Evolutionary conservation across 2,797 vertebrate species (phyloP).

Genomic region (Rhynchotus rufescens): DNA sequence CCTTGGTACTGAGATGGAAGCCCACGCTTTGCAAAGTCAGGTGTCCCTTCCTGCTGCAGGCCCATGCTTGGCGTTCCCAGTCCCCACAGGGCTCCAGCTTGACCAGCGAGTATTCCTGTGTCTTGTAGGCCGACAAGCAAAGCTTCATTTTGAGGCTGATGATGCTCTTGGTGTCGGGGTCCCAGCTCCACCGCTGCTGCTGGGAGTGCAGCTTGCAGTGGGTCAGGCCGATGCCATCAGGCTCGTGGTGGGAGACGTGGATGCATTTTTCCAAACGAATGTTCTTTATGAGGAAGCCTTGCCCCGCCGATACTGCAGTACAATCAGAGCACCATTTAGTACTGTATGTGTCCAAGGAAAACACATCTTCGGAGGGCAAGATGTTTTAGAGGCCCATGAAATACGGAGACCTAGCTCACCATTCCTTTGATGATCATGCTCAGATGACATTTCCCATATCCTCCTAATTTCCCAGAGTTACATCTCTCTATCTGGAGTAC

Average conservation of each 20-base stretch:
- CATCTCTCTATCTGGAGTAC: not conserved
- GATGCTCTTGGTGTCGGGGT: conserved; percentile 66
- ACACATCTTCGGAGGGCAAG: not conserved
- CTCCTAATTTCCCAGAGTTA: not conserved
- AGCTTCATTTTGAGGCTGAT: conserved; percentile 74
- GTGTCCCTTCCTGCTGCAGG: conserved; percentile 87
- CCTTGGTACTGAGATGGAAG: conserved; percentile 83
- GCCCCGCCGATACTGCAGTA: conserved; percentile 60
- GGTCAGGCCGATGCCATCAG: conserved; percentile 71
- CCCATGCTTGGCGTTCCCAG: conserved; percentile 82
- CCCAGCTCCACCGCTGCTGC: conserved; percentile 85
- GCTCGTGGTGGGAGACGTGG: conserved; percentile 11
- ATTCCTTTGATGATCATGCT: not conserved
- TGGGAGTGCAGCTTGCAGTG: conserved; percentile 74
- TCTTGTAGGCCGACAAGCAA: conserved; percentile 81
- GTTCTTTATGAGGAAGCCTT: conserved; percentile 85
- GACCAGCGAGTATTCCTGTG: conserved; percentile 73
- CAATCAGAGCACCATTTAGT: conserved; percentile 47
- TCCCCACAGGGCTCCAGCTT: conserved; percentile 78
- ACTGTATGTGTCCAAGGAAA: not conserved
- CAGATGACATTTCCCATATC: not conserved
- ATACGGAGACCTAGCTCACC: not conserved
- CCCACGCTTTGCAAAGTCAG: conserved; percentile 80
- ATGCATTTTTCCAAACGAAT: conserved; percentile 83
- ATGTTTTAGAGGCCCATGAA: not conserved